Evolutionary conservation across 2,888 invertebrate species (phyloP).

Genomic region (Limnephilus lunatus): DNA sequence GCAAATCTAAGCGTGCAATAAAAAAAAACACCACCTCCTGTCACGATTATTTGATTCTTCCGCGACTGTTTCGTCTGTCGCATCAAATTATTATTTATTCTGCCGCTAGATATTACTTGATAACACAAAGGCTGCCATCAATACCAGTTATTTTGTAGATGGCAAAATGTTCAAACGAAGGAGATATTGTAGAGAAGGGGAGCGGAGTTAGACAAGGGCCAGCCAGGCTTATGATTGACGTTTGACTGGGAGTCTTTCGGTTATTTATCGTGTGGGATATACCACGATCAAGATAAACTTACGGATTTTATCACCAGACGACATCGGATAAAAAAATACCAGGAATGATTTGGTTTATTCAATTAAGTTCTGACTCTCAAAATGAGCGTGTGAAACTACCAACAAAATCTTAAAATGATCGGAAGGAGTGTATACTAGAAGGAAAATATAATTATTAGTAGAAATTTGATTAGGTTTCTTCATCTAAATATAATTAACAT

Average conservation of each 20-base stretch:
- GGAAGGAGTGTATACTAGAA: not conserved
- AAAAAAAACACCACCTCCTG: constrained; percentile 30
- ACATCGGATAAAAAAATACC: not conserved
- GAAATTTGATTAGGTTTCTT: no score
- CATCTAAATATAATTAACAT: no score
- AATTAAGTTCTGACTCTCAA: not conserved
- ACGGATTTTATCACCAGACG: not conserved
- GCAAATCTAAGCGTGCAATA: not conserved
- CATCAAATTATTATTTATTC: constrained; percentile 51
- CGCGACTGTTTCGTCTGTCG: constrained; percentile 56
- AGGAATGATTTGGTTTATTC: not conserved
- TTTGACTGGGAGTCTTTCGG: constrained; percentile 41
- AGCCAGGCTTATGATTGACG: constrained; percentile 57
- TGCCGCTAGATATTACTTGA: not conserved
- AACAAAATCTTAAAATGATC: not conserved
- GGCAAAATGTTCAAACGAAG: not conserved
- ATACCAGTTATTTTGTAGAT: constrained; percentile 43
- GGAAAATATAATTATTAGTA: no score
- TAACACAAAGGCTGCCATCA: constrained; percentile 59
- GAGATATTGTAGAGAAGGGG: constrained; percentile 30
- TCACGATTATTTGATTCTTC: constrained; percentile 55
- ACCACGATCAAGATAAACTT: not conserved
- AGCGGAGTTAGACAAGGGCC: constrained; percentile 24
- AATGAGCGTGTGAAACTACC: not conserved
- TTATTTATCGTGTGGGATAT: not conserved